Conservation (phyloP, 2,113 vertebrate genomes). For the Chelonoidis abingdonii region DNA sequence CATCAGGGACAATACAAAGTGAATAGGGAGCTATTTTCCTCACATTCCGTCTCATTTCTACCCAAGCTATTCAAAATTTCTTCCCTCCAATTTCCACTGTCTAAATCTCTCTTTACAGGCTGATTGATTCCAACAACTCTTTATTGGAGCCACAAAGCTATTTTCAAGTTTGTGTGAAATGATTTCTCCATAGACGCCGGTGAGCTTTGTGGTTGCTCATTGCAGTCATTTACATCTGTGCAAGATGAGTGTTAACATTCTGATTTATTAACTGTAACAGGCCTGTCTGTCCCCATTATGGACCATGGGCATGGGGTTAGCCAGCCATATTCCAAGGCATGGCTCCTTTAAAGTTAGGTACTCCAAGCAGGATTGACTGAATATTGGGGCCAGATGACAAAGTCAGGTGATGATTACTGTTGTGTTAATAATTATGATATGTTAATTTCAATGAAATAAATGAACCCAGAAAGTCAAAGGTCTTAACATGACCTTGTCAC, state of each 20-base stretch:
- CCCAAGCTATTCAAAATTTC: neutral
- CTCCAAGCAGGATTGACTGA: neutral
- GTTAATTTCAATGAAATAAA: no score
- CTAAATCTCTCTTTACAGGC: neutral
- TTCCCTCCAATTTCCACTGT: neutral
- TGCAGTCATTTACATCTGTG: neutral
- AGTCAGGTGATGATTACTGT: no score
- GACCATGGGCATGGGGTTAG: neutral
- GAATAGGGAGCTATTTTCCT: neutral
- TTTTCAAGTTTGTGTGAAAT: neutral
- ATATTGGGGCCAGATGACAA: neutral
- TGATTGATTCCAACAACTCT: neutral
- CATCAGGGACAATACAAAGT: neutral
- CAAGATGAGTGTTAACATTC: neutral
- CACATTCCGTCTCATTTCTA: neutral
- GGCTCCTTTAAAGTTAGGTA: neutral
- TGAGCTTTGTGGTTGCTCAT: neutral
- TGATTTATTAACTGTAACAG: no score
- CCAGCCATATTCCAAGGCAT: neutral
- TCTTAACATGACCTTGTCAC: no score
- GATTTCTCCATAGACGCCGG: neutral
- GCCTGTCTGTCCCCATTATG: no score
- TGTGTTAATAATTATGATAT: no score
- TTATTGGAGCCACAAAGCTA: neutral
- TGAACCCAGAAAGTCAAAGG: no score